Conservation (phyloP, 2,888 invertebrate species). For the Limnephilus auricula region DNA sequence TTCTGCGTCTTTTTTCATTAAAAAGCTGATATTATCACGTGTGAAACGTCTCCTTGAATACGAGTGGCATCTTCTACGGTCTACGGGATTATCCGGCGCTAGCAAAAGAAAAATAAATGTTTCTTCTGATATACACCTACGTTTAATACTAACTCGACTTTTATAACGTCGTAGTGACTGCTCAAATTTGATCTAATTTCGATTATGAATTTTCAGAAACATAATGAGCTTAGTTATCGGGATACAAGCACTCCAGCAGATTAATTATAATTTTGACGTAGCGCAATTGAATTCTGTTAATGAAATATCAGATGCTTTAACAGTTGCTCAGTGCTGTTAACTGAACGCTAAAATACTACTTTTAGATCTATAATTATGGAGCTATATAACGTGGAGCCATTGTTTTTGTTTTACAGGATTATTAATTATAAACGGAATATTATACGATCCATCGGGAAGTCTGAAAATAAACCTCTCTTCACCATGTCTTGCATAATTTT, state of each 20-base stretch:
- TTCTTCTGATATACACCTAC: background rate
- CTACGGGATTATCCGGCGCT: background rate
- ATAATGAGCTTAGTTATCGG: background rate
- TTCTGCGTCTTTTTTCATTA: background rate
- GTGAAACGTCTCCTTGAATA: background rate
- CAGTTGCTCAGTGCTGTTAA: background rate
- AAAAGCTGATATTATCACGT: slow-evolving; percentile 1
- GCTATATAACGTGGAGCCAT: background rate
- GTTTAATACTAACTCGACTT: background rate
- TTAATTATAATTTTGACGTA: background rate
- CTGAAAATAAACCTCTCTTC: background rate
- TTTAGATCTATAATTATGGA: background rate
- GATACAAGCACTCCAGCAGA: background rate
- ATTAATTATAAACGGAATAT: background rate
- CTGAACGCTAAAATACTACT: background rate
- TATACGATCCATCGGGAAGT: background rate
- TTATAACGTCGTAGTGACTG: background rate
- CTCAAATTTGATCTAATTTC: background rate
- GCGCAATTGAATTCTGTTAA: background rate
- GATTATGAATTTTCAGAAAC: background rate
- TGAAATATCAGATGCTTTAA: background rate
- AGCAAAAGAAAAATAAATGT: background rate
- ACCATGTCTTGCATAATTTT: background rate
- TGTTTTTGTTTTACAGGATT: background rate
- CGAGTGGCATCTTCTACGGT: background rate